phyloP scores from a whole-genome alignment of 2,113 vertebrate species.

The Epinephelus fuscoguttatus region DNA sequence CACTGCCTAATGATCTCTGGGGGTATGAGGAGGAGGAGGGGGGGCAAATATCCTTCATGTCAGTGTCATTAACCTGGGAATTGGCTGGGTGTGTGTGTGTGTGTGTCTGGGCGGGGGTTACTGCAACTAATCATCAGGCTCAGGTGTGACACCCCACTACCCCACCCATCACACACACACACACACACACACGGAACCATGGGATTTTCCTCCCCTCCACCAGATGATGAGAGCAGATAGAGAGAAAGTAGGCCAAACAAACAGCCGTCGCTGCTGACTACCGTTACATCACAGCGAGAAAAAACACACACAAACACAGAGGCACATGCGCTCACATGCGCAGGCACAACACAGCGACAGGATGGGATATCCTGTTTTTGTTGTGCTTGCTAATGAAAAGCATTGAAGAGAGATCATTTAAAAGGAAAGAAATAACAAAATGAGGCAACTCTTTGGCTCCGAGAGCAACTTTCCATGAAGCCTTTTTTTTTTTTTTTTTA shows the following conservation, averaged over 20 bases:
- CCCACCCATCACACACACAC: constrained; percentile 36
- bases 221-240: constrained; percentile 79
- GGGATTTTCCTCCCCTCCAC: constrained; percentile 70
- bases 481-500: no score
- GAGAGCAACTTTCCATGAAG: constrained; percentile 48
- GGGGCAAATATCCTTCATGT: constrained; percentile 74
- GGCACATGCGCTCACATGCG: constrained; percentile 51
- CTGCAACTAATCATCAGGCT: constrained; percentile 70
- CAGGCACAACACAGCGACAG: constrained; percentile 33
- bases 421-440: constrained; percentile 37
- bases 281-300: constrained; percentile 68
- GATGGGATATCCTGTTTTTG: constrained; percentile 78
- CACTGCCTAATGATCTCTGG: constrained; percentile 74
- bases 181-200: constrained; percentile 50
- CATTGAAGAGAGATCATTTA: neutral
- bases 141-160: constrained; percentile 73
- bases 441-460: constrained; percentile 33
- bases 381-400: constrained; percentile 56
- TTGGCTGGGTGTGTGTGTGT: constrained; percentile 37
- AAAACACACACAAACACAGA: constrained; percentile 30
- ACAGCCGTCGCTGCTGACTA: constrained; percentile 69
- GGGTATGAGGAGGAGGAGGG: constrained; percentile 45
- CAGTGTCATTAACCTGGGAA: constrained; percentile 72
- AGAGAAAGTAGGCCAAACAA: constrained; percentile 79
- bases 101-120: constrained; percentile 40